Conservation (phyloP, 2,888 invertebrate species). For the Lysandra coridon region DNA sequence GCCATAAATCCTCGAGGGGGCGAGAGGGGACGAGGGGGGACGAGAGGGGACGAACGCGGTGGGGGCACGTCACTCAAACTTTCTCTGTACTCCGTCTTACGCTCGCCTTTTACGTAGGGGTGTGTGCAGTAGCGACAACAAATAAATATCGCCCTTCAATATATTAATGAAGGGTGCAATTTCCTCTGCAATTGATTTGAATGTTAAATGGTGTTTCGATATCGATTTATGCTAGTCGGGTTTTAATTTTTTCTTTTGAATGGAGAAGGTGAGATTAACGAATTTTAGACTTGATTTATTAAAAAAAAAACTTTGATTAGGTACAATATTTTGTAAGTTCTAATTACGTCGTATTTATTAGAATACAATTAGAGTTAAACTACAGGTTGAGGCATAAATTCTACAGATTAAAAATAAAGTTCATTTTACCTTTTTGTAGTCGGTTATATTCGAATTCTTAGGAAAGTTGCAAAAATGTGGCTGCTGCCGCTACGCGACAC, state of each 20-base stretch:
- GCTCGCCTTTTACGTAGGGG: slow-evolving; percentile 67
- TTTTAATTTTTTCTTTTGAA: slow-evolving; percentile 17
- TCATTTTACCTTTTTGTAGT: too few species aligned
- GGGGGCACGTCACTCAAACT: slow-evolving; percentile 80
- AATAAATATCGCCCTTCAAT: slow-evolving; percentile 21
- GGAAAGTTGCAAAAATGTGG: slow-evolving; percentile 6
- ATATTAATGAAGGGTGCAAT: slow-evolving; percentile 30
- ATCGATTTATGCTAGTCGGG: neutral
- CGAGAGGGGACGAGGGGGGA: slow-evolving; percentile 53
- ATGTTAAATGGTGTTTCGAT: neutral
- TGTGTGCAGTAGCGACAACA: slow-evolving; percentile 59
- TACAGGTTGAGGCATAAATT: too few species aligned
- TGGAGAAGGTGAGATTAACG: neutral
- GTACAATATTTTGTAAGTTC: neutral
- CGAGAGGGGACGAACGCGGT: slow-evolving; percentile 53
- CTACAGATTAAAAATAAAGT: too few species aligned
- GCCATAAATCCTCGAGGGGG: slow-evolving; percentile 76
- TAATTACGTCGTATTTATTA: neutral
- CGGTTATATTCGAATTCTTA: too few species aligned
- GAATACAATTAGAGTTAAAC: neutral
- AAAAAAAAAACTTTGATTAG: neutral
- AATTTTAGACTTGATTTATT: neutral
- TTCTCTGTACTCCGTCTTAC: slow-evolving; percentile 79
- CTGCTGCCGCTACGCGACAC: slow-evolving; percentile 64
- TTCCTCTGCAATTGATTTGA: neutral